Conservation (phyloP, 2,113 vertebrate genomes). For the Proterorhinus semilunaris region DNA sequence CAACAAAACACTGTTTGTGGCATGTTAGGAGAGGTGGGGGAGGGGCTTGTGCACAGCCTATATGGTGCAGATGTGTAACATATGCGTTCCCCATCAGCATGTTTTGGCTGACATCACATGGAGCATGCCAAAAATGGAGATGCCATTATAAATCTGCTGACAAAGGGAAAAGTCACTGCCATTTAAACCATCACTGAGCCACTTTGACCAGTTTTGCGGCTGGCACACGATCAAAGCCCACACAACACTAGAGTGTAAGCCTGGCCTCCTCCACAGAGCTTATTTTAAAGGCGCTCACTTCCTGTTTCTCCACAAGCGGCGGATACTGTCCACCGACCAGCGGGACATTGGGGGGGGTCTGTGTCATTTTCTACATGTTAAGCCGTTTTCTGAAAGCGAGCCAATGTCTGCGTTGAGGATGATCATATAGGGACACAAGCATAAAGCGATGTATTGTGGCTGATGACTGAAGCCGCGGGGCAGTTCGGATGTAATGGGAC, state of each 20-base stretch:
- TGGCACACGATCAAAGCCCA: slow-evolving; percentile 59
- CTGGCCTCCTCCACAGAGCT: slow-evolving; percentile 47
- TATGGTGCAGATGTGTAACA: slow-evolving; percentile 52
- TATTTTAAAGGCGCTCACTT: slow-evolving; percentile 60
- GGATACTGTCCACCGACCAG: slow-evolving; percentile 48
- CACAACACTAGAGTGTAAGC: slow-evolving; percentile 46
- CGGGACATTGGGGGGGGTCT: slow-evolving; percentile 8
- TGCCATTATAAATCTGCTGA: slow-evolving; percentile 65
- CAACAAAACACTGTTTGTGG: slow-evolving; percentile 30
- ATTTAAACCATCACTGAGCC: slow-evolving; percentile 7
- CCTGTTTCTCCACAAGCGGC: slow-evolving; percentile 62
- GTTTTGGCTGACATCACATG: slow-evolving; percentile 58
- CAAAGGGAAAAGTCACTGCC: slow-evolving; percentile 42
- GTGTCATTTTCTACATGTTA: slow-evolving; percentile 2
- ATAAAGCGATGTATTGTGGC: slow-evolving; percentile 12
- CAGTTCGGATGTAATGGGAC: slow-evolving; percentile 13
- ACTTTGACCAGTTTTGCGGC: slow-evolving; percentile 43
- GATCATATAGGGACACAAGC: slow-evolving; percentile 7
- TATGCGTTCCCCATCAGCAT: slow-evolving; percentile 59
- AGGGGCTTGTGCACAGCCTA: slow-evolving; percentile 23
- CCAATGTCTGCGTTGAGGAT: slow-evolving; percentile 6
- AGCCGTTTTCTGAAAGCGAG: background rate
- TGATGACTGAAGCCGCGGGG: slow-evolving; percentile 54
- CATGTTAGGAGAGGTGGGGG: slow-evolving; percentile 25
- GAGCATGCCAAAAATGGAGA: slow-evolving; percentile 34